Conservation (phyloP, 2,797 vertebrate species). For the Acanthopagrus latus region DNA sequence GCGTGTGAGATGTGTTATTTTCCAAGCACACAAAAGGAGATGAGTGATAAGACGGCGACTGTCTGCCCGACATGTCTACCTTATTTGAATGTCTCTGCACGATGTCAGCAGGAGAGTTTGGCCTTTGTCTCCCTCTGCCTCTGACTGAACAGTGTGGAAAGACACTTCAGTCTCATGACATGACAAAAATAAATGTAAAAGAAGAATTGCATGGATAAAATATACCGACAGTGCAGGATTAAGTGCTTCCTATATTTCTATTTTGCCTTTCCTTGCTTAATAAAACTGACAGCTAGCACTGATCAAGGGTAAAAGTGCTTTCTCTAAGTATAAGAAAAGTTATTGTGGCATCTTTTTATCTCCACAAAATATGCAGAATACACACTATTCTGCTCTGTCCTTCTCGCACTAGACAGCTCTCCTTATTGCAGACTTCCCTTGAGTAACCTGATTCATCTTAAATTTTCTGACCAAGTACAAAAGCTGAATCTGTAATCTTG, state of each 20-base stretch:
- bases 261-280: constrained; percentile 4
- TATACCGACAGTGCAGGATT: constrained; percentile 4
- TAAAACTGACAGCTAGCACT: constrained; percentile 28
- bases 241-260: constrained; percentile 18
- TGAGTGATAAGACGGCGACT: constrained; percentile 60
- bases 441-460: constrained; percentile 32
- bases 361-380: constrained; percentile 39
- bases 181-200: constrained; percentile 7
- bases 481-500: constrained; percentile 40
- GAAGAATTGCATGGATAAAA: constrained; percentile 31
- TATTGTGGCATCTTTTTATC: constrained; percentile 45
- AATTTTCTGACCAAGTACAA: constrained; percentile 28
- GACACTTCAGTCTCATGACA: constrained; percentile 39
- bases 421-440: constrained; percentile 25
- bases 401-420: constrained; percentile 22
- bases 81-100: constrained; percentile 63
- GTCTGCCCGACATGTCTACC: constrained; percentile 55
- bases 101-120: constrained; percentile 32
- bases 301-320: constrained; percentile 40
- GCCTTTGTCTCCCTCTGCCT: constrained; percentile 38
- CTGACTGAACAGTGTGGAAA: constrained; percentile 45
- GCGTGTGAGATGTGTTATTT: constrained; percentile 60
- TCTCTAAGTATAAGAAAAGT: constrained; percentile 20
- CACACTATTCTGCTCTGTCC: constrained; percentile 33
- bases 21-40: constrained; percentile 66